A percentile compares a stretch with the other conserved stretches of the same genome.
These are phyloP conservation scores for Muscidifurax raptorellus DNA, from an alignment of 1,140 invertebrate species.

Conservation along the genomic window DNA sequence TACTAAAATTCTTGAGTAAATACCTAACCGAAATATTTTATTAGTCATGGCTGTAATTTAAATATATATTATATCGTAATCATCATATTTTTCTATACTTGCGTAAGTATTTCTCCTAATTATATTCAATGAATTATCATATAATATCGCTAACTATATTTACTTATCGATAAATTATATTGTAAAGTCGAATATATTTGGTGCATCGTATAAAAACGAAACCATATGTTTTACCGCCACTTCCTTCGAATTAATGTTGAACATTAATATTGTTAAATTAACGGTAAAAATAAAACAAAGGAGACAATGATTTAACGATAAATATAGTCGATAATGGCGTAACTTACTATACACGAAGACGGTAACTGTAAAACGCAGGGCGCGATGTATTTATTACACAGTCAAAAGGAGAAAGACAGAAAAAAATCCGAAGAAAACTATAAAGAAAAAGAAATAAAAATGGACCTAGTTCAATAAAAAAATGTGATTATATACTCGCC, in stretches of 20 bases:
- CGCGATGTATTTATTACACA: background rate
- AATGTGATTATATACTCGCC: background rate
- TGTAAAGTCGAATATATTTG: background rate
- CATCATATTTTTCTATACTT: slow-evolving; percentile 29
- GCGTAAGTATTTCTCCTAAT: background rate
- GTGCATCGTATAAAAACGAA: background rate
- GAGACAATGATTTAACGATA: background rate
- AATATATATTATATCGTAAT: background rate
- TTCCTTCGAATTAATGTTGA: slow-evolving; percentile 30
- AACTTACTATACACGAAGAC: background rate
- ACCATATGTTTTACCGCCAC: background rate
- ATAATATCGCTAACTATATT: background rate
- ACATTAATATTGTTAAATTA: slow-evolving; percentile 30
- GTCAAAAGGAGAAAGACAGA: too few relatives aligned
- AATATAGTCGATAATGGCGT: background rate
- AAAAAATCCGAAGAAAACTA: too few relatives aligned
- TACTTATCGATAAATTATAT: background rate
- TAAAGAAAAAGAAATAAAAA: background rate
- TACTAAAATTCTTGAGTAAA: background rate
- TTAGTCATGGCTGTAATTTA: background rate
- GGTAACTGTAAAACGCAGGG: background rate
- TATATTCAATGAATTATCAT: background rate
- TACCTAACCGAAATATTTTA: background rate
- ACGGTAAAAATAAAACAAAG: background rate
- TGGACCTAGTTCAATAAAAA: background rate